phyloP scores from a whole-genome alignment of 2,888 invertebrate genomes.

The Philaethria dido region DNA sequence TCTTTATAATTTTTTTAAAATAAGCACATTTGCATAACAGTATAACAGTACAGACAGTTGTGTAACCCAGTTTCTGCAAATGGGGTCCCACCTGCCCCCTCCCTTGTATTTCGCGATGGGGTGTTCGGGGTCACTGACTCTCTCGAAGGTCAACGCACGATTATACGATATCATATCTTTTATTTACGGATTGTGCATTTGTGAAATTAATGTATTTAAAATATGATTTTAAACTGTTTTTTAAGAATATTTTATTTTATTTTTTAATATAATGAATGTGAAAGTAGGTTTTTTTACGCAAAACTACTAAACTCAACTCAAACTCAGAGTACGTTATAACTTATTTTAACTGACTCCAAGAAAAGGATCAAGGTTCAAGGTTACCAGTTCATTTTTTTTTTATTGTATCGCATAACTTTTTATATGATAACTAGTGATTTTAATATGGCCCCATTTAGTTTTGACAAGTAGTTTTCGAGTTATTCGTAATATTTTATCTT shows the following conservation, averaged over 20 bases:
- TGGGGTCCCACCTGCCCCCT: conserved; percentile 38
- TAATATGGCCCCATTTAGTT: no score
- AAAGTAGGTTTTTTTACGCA: no score
- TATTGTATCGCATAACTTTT: no score
- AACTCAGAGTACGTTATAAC: no score
- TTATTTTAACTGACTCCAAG: no score
- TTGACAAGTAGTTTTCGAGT: no score
- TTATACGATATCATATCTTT: conserved; percentile 29
- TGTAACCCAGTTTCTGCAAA: conserved; percentile 29
- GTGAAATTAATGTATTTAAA: neutral
- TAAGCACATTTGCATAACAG: neutral
- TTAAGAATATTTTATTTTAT: neutral
- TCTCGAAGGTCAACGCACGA: conserved; percentile 57
- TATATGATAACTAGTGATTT: no score
- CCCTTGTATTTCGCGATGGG: conserved; percentile 30
- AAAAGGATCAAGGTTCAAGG: no score
- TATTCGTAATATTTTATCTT: no score
- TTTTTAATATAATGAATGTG: no score
- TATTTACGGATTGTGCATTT: neutral
- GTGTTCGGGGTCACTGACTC: conserved; percentile 41
- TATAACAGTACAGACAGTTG: conserved; percentile 13
- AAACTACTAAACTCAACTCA: no score
- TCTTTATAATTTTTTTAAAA: neutral
- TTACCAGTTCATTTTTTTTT: no score
- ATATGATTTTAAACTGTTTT: neutral